Evolutionary conservation across 2,888 invertebrate genomes (phyloP), one percentile per base, ranked within the genome.

Genomic region (Lithophane socia): DNA sequence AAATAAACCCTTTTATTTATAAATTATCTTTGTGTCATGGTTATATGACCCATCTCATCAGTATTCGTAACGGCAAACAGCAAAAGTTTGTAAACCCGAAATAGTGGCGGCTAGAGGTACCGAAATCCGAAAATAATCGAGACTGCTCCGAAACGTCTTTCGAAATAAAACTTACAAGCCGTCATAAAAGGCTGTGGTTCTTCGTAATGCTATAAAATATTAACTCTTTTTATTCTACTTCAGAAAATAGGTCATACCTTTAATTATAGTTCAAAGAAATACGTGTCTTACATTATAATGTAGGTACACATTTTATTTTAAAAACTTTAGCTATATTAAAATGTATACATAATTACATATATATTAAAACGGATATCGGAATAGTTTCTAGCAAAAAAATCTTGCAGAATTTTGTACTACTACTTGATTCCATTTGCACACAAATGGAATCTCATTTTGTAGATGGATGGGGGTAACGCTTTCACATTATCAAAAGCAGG

Each of bases 401-500:
- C 52, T 75, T 61, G 58, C 76, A 9, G 58, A 75, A 65, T 82
- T 79, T 65, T 78, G 58, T 75, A n/a, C n/a, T n/a, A n/a, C n/a
- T n/a, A n/a, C n/a, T n/a, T n/a, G n/a, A n/a, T n/a, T n/a, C n/a
- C n/a, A n/a, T n/a, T n/a, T n/a, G 24, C 54, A 75, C 75, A 65
- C 24, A 82, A 79, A 79, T 79, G 65, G 82, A 75, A 66, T 54
- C 79, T 76, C 82, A 82, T 79, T 79, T 79, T 42, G 58, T 61
- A 66, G 79, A 79, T 79, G 82, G 79, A 79, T 79, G 47, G 65
- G 82, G 82, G 76, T 79, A 75, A 75, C 52, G 79, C 21, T 79
- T 76, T 61, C 60, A 82, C 65, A 79, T 79, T 79, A 82, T 79
- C 82, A 79, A 79, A 82, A 60, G 61, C 29, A 66, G 66, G 65